Conservation (phyloP, 2,113 vertebrate species). For the Melanerpes formicivorus region DNA sequence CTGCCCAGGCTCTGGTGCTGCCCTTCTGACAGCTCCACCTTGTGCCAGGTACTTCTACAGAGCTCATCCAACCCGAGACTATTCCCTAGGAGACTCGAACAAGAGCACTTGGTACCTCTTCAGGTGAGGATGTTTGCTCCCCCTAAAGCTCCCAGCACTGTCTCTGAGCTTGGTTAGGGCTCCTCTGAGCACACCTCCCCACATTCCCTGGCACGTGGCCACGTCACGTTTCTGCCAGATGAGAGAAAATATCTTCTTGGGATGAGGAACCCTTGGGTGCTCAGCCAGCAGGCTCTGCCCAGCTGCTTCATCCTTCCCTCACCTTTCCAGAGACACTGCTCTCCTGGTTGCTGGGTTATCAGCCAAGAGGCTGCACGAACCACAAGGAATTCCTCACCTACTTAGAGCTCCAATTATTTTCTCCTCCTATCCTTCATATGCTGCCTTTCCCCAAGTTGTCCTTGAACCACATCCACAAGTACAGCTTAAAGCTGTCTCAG, state of each 20-base stretch:
- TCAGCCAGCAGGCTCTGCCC: neutral
- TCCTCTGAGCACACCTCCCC: neutral
- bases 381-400: neutral
- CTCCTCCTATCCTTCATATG: neutral
- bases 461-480: neutral
- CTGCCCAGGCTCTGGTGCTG: neutral
- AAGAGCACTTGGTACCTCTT: neutral
- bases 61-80: neutral
- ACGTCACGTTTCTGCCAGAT: neutral
- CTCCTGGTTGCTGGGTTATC: neutral
- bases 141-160: neutral
- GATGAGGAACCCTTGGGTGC: neutral
- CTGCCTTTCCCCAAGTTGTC: neutral
- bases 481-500: neutral
- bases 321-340: neutral
- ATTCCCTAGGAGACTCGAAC: neutral
- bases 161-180: neutral
- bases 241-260: neutral
- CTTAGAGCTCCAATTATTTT: neutral
- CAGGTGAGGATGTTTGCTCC: neutral
- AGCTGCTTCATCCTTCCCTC: neutral
- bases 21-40: neutral
- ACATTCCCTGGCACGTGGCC: neutral
- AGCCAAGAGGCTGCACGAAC: neutral
- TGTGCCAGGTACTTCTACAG: neutral